These are phyloP conservation scores for Nezara viridula DNA, from an alignment of 2,888 invertebrate genomes.

Conservation along the genomic window DNA sequence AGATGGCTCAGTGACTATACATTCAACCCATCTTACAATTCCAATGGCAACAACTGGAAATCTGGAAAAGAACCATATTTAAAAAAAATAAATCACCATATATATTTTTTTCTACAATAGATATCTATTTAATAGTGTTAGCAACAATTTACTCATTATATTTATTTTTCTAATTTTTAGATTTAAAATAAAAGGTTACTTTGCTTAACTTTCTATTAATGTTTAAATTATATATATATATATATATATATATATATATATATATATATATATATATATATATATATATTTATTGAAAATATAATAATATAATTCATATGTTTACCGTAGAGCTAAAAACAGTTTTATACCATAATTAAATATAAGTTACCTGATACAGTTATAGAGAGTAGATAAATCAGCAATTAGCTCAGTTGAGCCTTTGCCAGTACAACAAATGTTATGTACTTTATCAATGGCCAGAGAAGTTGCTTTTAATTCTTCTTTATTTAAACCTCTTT, in stretches of 20 bases:
- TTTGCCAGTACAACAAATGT: constrained; percentile 90
- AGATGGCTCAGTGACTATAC: constrained; percentile 93
- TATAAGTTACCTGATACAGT: constrained; percentile 81
- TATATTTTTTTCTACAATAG: background rate
- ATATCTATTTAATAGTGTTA: no score
- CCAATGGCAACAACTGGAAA: constrained; percentile 96
- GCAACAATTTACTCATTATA: no score
- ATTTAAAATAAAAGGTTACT: no score
- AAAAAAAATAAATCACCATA: constrained; percentile 27
- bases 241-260: no score
- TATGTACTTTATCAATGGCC: constrained; percentile 94
- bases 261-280: no score
- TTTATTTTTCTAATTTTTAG: no score
- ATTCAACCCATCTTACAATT: constrained; percentile 94
- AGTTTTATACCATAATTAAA: background rate
- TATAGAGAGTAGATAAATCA: constrained; percentile 90
- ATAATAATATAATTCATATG: no score
- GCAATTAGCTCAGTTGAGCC: constrained; percentile 94
- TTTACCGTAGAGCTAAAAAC: no score
- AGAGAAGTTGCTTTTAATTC: constrained; percentile 92
- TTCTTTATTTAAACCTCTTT: constrained; percentile 80
- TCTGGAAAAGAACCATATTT: constrained; percentile 70
- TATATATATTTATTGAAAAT: no score
- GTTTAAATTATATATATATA: no score
- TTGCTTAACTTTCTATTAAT: no score